Evolutionary conservation across 2,113 vertebrate genomes (phyloP).

Genomic region (Melanerpes aurifrons): DNA sequence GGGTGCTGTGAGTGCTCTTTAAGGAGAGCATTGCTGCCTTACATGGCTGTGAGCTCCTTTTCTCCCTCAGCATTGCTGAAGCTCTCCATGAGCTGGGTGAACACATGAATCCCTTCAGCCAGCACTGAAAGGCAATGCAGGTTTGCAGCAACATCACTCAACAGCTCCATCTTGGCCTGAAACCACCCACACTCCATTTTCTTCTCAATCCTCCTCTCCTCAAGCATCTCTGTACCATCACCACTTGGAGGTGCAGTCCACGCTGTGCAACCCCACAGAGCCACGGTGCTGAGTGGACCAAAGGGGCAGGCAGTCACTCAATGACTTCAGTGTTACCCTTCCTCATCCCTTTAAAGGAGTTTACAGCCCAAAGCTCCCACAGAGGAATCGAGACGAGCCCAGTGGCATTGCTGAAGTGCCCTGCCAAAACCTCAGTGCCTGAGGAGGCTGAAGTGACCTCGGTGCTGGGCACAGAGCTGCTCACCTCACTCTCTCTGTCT

Average conservation of each 20-base stretch:
- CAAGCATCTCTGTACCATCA: neutral
- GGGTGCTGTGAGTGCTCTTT: neutral
- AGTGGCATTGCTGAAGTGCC: neutral
- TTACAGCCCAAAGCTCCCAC: neutral
- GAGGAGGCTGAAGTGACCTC: neutral
- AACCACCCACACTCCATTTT: neutral
- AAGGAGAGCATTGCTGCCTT: neutral
- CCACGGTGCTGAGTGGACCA: neutral
- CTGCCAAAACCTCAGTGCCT: neutral
- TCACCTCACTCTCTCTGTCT: neutral
- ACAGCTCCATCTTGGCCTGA: neutral
- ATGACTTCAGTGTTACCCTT: neutral
- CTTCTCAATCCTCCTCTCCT: neutral
- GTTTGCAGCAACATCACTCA: neutral
- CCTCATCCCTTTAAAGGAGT: neutral
- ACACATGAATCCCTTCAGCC: neutral
- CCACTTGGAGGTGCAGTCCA: accelerated
- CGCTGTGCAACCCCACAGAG: neutral
- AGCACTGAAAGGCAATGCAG: neutral
- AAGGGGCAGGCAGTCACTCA: neutral
- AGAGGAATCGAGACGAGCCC: neutral
- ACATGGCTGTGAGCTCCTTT: neutral
- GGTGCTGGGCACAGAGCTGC: neutral
- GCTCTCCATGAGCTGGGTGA: neutral
- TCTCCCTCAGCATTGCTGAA: neutral